Conservation (phyloP, 2,888 invertebrate species). For the Limnephilus marmoratus region DNA sequence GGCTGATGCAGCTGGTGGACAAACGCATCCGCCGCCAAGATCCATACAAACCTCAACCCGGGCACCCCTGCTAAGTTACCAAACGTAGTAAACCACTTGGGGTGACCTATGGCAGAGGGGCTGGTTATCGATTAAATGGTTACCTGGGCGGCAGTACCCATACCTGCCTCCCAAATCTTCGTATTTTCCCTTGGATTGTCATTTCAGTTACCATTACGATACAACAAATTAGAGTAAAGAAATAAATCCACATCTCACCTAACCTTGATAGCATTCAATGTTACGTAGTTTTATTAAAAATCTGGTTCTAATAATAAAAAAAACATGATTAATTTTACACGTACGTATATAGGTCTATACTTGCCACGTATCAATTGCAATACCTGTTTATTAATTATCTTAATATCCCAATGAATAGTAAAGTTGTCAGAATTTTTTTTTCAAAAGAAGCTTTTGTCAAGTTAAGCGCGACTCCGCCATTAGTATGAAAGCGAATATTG, state of each 20-base stretch:
- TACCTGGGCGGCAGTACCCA: no score
- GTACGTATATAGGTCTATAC: not conserved
- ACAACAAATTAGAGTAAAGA: not conserved
- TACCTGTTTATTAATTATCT: not conserved
- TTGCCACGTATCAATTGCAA: not conserved
- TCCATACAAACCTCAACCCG: no score
- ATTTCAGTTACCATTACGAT: not conserved
- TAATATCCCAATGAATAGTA: not conserved
- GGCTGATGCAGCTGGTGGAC: no score
- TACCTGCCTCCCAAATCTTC: no score
- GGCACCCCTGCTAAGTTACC: no score
- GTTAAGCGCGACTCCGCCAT: not conserved
- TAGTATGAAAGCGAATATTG: conserved; percentile 9
- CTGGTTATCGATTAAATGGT: no score
- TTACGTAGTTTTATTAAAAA: not conserved
- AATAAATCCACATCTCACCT: not conserved
- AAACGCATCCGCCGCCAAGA: no score
- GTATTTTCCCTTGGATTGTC: not conserved
- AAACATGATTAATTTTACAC: not conserved
- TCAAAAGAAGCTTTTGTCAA: not conserved
- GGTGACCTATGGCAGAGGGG: no score
- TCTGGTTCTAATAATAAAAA: not conserved
- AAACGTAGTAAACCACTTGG: no score
- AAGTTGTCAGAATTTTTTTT: not conserved
- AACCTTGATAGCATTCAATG: no score